Base-by-base conservation (phyloP, 2,113 vertebrate genomes). In the Seriola rivoliana region DNA sequence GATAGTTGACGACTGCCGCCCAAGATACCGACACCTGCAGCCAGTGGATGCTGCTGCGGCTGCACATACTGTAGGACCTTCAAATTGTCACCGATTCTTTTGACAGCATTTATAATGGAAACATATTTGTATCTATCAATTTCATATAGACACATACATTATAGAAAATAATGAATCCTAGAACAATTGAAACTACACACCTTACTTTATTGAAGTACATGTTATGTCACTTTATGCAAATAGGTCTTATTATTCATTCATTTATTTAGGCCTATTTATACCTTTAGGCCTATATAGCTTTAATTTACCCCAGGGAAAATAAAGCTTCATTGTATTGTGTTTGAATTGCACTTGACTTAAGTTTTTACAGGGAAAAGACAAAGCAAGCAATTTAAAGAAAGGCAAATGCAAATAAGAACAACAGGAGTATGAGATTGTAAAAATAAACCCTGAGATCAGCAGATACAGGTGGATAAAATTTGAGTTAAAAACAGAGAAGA, bases 11-110 rank as follows among this genome's bases (percentile, higher is more conserved):
- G 50, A 63, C 29, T 72, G 77, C 68, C 75, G 67, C 79, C 40
- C 63, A 36, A 34, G n/a, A 50, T 0, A 32, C 42, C 12, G 72
- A 64, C 91, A 93, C 89, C 88, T 91, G 91, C 87, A 70, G 70
- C 48, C 9, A 1, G 29, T 57, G 64, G 77, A 88, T 82, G 77
- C 44, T 82, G 69, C 75, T 46, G 52, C 13, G 5, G 72, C 66
- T 38, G 8, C 10, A 38, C 10, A 19, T n/a, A 16, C 1, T 13
- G 66, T 1, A n/a, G 6, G n/a, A 6, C 2, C 9, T 29, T 40
- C 13, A 12, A 4, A 7, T 23, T 23, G 21, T 11, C 21, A 23
- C 52, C 1, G 10, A 8, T 23, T 32, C 23, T 25, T 52, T 2
- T 6, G 4, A 57, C 3, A 5, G 0, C 6, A 5, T 54, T 54